Evolutionary conservation across 2,888 invertebrate species (phyloP), one percentile per base, ranked within the genome.

Genomic region (Zootermopsis nevadensis): DNA sequence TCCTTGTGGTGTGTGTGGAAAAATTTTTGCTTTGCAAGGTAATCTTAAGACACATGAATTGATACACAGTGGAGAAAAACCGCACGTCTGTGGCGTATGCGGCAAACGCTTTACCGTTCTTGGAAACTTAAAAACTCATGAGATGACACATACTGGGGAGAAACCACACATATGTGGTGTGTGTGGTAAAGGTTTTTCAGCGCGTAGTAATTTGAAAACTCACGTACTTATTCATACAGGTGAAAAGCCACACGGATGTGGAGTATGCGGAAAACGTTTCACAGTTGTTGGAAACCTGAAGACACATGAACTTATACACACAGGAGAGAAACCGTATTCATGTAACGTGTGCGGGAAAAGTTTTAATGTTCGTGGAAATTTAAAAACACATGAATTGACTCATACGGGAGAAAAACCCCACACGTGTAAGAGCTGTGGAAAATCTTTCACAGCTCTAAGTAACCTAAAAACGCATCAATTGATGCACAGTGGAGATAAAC

Each of bases 1-100:
- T 80, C 80, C 86, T 42, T 87, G 87, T 82, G 83, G 84, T 22
- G 86, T 86, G 80, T 87, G 87, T 76, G 86, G 85, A 15, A 86
- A 87, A 72, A 86, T 85, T 80, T 85, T 86, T 42, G 86, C 86
- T 69, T 85, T 86, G 81, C 84, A 84, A 55, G 86, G 86, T 27
- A 86, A 87, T 82, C 85, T 87, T 72, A 86, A 86, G 83, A 86
- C 86, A 76, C 88, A 88, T 80, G 85, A 85, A 66, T 83, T 87
- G 38, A 87, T 85, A 38, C 88, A 88, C 80, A 87, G 86, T 1
- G 85, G 86, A 77, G 87, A 86, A 74, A 85, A 86, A 77, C 82
- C 79, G n/a, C 79, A 79, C n/a, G 66, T 35, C 10, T 79, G 79
- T n/a, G 48, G 30, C 2, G 66, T 35, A 33, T 85, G 85, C 42